phyloP scores from a whole-genome alignment of 2,113 vertebrate species.

The Corythornis cristatus region DNA sequence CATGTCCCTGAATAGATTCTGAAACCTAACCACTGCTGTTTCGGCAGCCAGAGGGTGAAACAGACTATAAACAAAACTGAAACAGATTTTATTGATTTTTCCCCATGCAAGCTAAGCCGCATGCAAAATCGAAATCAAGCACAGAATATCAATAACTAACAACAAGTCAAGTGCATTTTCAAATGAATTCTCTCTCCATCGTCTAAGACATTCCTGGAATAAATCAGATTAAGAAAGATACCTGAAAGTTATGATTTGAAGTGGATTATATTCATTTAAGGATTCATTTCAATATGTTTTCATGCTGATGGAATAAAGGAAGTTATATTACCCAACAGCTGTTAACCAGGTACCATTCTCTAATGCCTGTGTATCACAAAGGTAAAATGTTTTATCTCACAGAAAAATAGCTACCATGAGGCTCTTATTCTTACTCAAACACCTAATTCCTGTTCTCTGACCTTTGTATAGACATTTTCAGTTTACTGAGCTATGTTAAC shows the following conservation, averaged over 20 bases:
- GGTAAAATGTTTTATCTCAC: neutral
- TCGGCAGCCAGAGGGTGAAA: constrained; percentile 43
- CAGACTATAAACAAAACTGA: constrained; percentile 55
- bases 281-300: neutral
- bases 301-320: neutral
- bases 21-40: constrained; percentile 24
- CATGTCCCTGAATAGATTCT: constrained; percentile 12
- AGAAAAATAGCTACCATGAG: neutral
- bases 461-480: neutral
- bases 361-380: neutral
- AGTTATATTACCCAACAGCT: neutral
- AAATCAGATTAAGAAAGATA: constrained; percentile 1
- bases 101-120: constrained; percentile 12
- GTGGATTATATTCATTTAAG: neutral
- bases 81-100: constrained; percentile 65
- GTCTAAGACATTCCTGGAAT: neutral
- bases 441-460: neutral
- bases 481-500: neutral
- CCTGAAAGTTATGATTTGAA: constrained; percentile 12
- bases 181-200: constrained; percentile 12
- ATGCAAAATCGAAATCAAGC: constrained; percentile 59
- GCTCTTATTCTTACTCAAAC: neutral
- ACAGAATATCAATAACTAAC: constrained; percentile 51
- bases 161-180: constrained; percentile 44
- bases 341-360: neutral